Evolutionary conservation across 2,888 invertebrate species (phyloP), one percentile per base, ranked within the genome.

Genomic region (Pogonocherus hispidulus): DNA sequence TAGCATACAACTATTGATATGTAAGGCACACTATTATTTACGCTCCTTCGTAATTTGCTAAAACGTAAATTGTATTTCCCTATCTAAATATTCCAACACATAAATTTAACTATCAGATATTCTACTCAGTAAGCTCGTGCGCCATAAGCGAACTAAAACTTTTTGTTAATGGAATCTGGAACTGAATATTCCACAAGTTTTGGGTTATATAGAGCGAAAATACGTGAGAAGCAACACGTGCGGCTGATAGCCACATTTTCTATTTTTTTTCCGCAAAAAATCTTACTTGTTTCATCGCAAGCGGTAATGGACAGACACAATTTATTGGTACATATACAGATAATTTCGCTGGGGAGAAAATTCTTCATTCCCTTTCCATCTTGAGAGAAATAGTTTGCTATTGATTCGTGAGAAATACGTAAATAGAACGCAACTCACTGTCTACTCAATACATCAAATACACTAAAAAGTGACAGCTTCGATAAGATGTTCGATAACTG

Each of bases 131-230:
- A 19, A 56, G n/a, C 35, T 54, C 18, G 51, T 14, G 20, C 20
- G 16, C 20, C n/a, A 35, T 37, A 51, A 62, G 51, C 35, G 62
- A 51, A 35, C 62, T 14, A 62, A 62, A 62, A 49, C 46, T 62
- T 62, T 62, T 62, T 62, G 62, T 62, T 62, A 62, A 62, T 51
- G 51, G 51, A 62, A 62, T 37, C 37, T 35, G 35, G 27, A 62
- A 62, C 62, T 41, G 37, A 62, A 62, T 62, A 62, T 51, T 51
- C 62, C 18, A n/a, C 59, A 47, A 47, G 59, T 47, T 62, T 20
- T 9, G 4, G 49, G 37, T 19, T 37, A 37, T 19, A 46, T 35
- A 14, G 37, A 37, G 51, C 51, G 37, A 20, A 14, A 51, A 62
- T 62, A 35, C 51, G 51, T 62, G 62, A 32, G 62, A 62, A 62